Evolutionary conservation across 2,797 vertebrate species (phyloP).

Genomic region (Xenopus petersii): DNA sequence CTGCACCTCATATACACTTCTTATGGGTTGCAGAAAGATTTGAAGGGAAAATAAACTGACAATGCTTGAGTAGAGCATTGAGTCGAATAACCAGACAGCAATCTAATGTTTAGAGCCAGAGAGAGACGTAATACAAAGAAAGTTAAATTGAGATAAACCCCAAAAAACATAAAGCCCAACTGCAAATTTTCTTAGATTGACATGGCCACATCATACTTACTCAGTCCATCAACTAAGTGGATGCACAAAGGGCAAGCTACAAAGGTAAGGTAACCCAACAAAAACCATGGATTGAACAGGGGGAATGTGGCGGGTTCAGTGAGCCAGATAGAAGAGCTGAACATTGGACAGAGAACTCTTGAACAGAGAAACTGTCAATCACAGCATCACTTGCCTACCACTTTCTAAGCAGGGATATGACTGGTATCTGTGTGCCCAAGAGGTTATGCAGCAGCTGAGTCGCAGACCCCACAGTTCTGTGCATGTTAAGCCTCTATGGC

Average conservation of each 20-base stretch:
- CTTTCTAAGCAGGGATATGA: not conserved
- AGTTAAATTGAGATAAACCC: too few relatives aligned
- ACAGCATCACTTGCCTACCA: not conserved
- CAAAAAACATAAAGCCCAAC: too few relatives aligned
- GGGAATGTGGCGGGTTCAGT: not conserved
- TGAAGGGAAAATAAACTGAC: not conserved
- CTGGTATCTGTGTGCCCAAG: not conserved
- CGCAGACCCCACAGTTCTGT: too few relatives aligned
- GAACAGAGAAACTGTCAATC: not conserved
- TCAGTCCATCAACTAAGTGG: too few relatives aligned
- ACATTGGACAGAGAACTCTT: conserved; percentile 8
- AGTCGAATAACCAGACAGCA: too few relatives aligned
- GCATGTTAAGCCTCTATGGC: too few relatives aligned
- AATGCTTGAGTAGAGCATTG: too few relatives aligned
- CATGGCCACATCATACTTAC: too few relatives aligned
- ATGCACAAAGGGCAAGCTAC: not conserved
- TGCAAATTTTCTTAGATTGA: too few relatives aligned
- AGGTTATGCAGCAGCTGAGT: conserved; percentile 17
- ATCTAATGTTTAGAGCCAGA: too few relatives aligned
- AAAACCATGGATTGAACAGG: not conserved
- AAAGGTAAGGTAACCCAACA: not conserved
- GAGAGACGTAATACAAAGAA: too few relatives aligned
- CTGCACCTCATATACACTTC: not conserved
- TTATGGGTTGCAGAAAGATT: not conserved
- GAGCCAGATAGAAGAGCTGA: not conserved